phyloP scores from a whole-genome alignment of 2,797 vertebrate genomes.

The Sebastiscus albofasciatus region DNA sequence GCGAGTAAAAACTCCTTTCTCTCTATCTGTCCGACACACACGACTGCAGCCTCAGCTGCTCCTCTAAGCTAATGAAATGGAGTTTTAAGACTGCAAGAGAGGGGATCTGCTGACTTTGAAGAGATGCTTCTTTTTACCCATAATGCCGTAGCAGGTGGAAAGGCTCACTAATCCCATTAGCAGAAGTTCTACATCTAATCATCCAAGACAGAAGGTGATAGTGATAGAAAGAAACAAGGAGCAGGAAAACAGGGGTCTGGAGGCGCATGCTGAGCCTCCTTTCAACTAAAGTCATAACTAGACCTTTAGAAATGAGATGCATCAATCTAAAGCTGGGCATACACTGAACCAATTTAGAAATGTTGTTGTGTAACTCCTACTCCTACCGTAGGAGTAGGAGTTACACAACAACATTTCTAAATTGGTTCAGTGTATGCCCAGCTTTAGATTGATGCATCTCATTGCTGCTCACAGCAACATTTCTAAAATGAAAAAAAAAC shows the following conservation, averaged over 20 bases:
- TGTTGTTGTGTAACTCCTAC: background rate
- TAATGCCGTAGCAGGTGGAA: constrained; percentile 63
- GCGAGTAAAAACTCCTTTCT: constrained; percentile 1
- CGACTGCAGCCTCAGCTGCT: constrained; percentile 37
- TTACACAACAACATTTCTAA: no score
- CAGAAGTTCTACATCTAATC: constrained; percentile 60
- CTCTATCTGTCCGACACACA: constrained; percentile 23
- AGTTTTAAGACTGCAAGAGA: constrained; percentile 52
- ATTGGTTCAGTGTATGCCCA: no score
- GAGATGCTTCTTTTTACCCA: constrained; percentile 42
- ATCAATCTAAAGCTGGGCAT: background rate
- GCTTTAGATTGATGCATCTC: no score
- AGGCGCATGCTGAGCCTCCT: background rate
- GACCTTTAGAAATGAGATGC: background rate
- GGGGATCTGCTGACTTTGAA: constrained; percentile 59
- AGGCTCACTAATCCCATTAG: constrained; percentile 63
- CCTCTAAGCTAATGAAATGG: constrained; percentile 66
- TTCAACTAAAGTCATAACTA: background rate
- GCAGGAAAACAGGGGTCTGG: background rate
- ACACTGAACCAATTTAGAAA: background rate
- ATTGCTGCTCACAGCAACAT: no score
- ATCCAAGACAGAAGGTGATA: constrained; percentile 41
- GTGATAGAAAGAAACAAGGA: constrained; percentile 13
- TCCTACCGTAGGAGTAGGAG: background rate
- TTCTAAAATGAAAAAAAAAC: no score